Percentiles rank a stretch among this genome's conserved stretches.
phyloP scores from a whole-genome alignment of 2,113 vertebrate species.

The Pycnonotus jocosus region DNA sequence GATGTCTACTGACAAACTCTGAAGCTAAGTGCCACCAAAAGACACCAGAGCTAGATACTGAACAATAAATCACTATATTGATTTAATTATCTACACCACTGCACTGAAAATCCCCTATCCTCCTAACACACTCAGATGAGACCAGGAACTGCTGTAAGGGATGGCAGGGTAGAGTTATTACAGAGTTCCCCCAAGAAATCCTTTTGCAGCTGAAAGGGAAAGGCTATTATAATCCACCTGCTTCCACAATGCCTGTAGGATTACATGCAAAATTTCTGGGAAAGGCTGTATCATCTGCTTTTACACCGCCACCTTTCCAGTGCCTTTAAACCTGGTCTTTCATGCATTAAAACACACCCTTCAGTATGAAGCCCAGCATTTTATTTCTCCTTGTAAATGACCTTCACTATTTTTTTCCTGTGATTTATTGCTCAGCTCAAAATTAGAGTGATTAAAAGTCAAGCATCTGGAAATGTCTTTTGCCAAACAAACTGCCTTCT shows the following conservation, averaged over 20 bases:
- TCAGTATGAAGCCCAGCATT: not conserved
- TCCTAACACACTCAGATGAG: not conserved
- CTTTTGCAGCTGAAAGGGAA: not conserved
- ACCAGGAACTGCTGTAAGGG: not conserved
- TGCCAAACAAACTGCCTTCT: not conserved
- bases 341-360: not conserved
- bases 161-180: not conserved
- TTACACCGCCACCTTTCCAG: not conserved
- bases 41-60: not conserved
- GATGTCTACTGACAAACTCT: fast-evolving
- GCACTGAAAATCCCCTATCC: not conserved
- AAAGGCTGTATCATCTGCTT: constrained; percentile 1
- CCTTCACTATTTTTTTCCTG: not conserved
- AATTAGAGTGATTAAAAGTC: not conserved
- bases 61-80: not conserved
- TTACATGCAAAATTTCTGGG: not conserved
- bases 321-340: not conserved
- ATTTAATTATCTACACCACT: not conserved
- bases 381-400: not conserved
- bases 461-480: not conserved
- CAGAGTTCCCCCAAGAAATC: not conserved
- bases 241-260: not conserved
- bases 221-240: not conserved
- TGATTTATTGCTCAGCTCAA: not conserved
- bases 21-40: not conserved